Evolutionary conservation across 2,113 vertebrate genomes (phyloP).

Genomic region (Ciconia boyciana): DNA sequence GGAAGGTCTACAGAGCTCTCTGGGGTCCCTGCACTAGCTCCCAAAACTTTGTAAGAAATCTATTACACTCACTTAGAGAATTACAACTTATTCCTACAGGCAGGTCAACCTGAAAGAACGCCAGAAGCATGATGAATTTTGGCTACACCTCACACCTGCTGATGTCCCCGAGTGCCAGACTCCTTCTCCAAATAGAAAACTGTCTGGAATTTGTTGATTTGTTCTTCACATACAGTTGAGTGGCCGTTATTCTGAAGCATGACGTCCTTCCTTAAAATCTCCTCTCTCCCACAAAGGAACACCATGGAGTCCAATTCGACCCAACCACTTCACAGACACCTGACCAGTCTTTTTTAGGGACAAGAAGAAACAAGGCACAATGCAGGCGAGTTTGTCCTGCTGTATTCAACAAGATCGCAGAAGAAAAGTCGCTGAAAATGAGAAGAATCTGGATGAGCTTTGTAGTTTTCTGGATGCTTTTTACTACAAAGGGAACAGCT

Average conservation of each 20-base stretch:
- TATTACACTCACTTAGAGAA: background rate
- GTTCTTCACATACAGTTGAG: background rate
- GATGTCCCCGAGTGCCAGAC: background rate
- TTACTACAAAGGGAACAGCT: conserved; percentile 19
- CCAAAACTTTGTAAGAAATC: background rate
- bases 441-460: background rate
- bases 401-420: background rate
- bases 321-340: background rate
- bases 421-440: background rate
- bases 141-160: background rate
- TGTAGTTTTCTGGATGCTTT: background rate
- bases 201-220: background rate
- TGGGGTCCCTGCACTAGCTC: background rate
- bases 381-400: accelerated
- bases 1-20: background rate
- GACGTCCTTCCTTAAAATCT: background rate
- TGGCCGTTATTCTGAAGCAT: accelerated
- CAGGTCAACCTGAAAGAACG: background rate
- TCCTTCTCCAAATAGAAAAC: background rate
- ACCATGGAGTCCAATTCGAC: background rate
- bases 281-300: background rate
- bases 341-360: background rate
- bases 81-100: background rate
- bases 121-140: background rate
- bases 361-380: background rate